A percentile compares a stretch with the other conserved stretches of the same genome.
Conservation (phyloP, 37 sponge, comb jelly and placozoan genomes). For the Hormiphora californensis region DNA sequence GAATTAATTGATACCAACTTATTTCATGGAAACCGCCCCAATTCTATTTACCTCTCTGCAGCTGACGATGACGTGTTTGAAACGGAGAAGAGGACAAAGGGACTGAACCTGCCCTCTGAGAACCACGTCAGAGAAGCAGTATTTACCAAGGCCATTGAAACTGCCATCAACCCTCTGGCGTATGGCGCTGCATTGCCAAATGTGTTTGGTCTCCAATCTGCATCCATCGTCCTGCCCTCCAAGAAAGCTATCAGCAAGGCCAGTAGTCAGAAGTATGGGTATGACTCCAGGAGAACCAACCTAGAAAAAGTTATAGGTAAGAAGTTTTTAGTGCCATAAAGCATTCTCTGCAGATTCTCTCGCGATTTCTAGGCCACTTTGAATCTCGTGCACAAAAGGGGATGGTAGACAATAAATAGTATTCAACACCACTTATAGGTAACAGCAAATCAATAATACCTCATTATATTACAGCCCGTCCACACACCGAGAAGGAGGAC, state of each 20-base stretch:
- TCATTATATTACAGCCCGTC: not conserved
- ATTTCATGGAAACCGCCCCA: not conserved
- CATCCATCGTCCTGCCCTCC: slow-evolving; percentile 28
- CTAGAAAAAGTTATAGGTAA: slow-evolving; percentile 36
- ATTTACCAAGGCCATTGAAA: slow-evolving; percentile 35
- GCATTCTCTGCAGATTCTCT: not conserved
- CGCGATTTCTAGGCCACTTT: too few species aligned
- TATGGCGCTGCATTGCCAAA: not conserved
- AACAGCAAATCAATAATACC: too few species aligned
- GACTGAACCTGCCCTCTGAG: slow-evolving; percentile 29
- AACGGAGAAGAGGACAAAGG: slow-evolving; percentile 8
- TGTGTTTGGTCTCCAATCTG: not conserved
- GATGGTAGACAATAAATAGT: too few species aligned
- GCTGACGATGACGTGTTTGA: slow-evolving; percentile 41
- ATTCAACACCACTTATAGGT: too few species aligned
- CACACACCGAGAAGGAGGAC: slow-evolving; percentile 28
- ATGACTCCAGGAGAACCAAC: slow-evolving; percentile 1
- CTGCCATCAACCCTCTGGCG: slow-evolving; percentile 18
- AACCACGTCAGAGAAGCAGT: slow-evolving; percentile 4
- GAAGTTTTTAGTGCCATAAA: not conserved
- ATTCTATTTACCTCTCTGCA: not conserved
- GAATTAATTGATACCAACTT: not conserved
- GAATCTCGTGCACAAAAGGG: too few species aligned
- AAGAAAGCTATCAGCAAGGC: slow-evolving; percentile 49
- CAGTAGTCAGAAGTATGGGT: slow-evolving; percentile 7